Evolutionary conservation across 1,140 invertebrate genomes (phyloP).

Genomic region (Tenebrio molitor): DNA sequence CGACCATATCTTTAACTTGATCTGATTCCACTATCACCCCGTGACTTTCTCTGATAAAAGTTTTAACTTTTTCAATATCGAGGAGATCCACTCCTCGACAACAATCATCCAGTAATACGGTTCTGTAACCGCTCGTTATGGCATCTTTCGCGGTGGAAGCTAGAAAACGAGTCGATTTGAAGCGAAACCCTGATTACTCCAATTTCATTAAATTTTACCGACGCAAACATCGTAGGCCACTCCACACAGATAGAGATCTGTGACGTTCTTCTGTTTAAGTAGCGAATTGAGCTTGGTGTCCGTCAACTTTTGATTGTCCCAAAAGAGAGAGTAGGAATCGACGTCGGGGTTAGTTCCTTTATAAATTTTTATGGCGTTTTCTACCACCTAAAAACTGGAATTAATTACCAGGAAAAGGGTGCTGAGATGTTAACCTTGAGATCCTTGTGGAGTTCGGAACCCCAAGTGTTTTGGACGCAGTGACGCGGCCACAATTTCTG

Average conservation of each 20-base stretch:
- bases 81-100: conserved; percentile 73
- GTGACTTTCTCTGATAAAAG: conserved; percentile 68
- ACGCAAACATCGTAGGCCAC: conserved; percentile 88
- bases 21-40: conserved; percentile 72
- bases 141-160: conserved; percentile 76
- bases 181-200: background rate
- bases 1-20: conserved; percentile 72
- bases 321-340: conserved; percentile 88
- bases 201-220: conserved; percentile 69
- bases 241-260: conserved; percentile 84
- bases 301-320: conserved; percentile 78
- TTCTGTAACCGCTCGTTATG: conserved; percentile 76
- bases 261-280: conserved; percentile 73
- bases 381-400: conserved; percentile 66
- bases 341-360: conserved; percentile 83
- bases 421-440: conserved; percentile 51
- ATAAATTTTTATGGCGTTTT: conserved; percentile 72
- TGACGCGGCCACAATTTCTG: conserved; percentile 85
- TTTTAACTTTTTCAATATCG: conserved; percentile 70
- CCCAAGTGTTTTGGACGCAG: conserved; percentile 83
- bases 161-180: conserved; percentile 56
- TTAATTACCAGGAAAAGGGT: background rate
- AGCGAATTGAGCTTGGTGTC: conserved; percentile 75
- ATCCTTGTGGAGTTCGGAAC: conserved; percentile 81
- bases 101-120: conserved; percentile 80